These are phyloP conservation scores for Chaenogobius annularis DNA, from an alignment of 2,113 vertebrate genomes.

Conservation along the genomic window DNA sequence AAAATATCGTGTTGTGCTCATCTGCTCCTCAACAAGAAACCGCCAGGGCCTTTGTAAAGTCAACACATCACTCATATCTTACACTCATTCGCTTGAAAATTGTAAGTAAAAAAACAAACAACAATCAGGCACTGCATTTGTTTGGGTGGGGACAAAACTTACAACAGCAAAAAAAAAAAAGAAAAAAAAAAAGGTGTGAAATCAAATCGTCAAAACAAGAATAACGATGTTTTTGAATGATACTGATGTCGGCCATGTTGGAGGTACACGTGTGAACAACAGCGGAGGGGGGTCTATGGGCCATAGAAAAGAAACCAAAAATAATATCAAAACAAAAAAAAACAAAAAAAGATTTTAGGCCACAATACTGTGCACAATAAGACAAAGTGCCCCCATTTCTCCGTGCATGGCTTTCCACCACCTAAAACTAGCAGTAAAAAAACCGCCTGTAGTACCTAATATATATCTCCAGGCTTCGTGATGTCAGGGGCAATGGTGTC, in stretches of 20 bases:
- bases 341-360: constrained; percentile 9
- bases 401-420: constrained; percentile 54
- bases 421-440: constrained; percentile 60
- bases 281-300: constrained; percentile 19
- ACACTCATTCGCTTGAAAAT: constrained; percentile 25
- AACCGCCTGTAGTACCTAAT: constrained; percentile 75
- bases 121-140: constrained; percentile 33
- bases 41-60: constrained; percentile 14
- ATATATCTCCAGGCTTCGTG: constrained; percentile 75
- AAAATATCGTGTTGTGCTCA: constrained; percentile 41
- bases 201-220: constrained; percentile 12
- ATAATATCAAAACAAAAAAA: too few species aligned
- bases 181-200: too few species aligned
- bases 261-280: constrained; percentile 41
- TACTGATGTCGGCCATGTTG: constrained; percentile 37
- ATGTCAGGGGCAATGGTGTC: too few species aligned
- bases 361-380: too few species aligned
- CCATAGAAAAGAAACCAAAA: not conserved
- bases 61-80: constrained; percentile 42
- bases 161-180: constrained; percentile 19
- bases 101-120: constrained; percentile 23
- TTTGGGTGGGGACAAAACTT: constrained; percentile 42
- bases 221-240: constrained; percentile 24
- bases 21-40: constrained; percentile 27
- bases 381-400: constrained; percentile 32